Evolutionary conservation across 1,140 invertebrate genomes (phyloP), one percentile per base, ranked within the genome.

Genomic region (Drosophila rhopaloa): DNA sequence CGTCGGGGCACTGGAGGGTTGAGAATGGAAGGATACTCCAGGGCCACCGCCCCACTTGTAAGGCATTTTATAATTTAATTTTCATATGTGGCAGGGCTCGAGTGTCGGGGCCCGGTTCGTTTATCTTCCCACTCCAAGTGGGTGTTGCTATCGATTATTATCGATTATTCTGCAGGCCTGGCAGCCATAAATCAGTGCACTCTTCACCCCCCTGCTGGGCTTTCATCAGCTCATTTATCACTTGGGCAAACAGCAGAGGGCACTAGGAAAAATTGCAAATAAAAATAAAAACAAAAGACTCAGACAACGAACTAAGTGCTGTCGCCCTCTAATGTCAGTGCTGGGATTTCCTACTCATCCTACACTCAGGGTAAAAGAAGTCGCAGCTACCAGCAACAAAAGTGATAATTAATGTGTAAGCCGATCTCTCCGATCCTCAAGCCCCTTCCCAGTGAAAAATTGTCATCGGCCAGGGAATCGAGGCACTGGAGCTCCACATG

Each of bases 391-490:
- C 67, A 57, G 66, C 66, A 66, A 88, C 85, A 88, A 80, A 89
- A 88, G 84, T 88, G 85, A 89, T 88, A 88, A 88, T 88, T 89
- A 88, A 89, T 88, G 84, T 84, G 84, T 88, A 88, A 88, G 74
- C 73, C 82, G 84, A 84, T 74, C 66, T 50, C 58, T 74, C 51
- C 27, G 19, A 24, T 46, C 62, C 65, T 40, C 37, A 13, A 16
- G 16, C 37, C 41, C 47, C 62, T 37, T 19, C 32, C 51, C 29
- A 59, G 10, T 27, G 50, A 65, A 80, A 86, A 88, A 88, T 89
- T 88, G 83, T 89, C 84, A 88, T 78, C 83, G 73, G 57, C 38
- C 43, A 13, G 40, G 46, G 41, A 43, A 8, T 35, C 56, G 43
- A 46, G 32, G 27, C 27, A 14, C 29, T 51, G 24, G 32, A 61